These are phyloP conservation scores for Volucella bombylans DNA, from an alignment of 2,888 invertebrate species.

Conservation along the genomic window DNA sequence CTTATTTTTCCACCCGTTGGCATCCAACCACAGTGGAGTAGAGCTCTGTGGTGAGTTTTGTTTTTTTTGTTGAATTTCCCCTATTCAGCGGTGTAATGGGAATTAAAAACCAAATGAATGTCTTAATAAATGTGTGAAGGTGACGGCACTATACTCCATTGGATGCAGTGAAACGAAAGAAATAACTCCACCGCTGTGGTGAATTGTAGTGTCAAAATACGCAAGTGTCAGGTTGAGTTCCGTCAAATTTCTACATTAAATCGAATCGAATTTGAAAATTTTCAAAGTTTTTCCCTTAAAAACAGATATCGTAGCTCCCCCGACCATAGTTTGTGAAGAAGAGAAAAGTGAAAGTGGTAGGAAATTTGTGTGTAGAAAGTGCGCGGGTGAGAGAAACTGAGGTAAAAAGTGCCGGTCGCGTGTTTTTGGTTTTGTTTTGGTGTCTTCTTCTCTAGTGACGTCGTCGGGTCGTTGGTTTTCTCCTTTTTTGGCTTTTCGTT, in stretches of 20 bases:
- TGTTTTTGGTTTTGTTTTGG: conserved; percentile 56
- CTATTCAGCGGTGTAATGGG: conserved; percentile 9
- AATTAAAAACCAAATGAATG: conserved; percentile 33
- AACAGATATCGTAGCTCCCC: neutral
- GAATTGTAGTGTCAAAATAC: too few species aligned
- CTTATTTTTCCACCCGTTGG: conserved; percentile 9
- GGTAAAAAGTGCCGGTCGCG: conserved; percentile 35
- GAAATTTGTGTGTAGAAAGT: neutral
- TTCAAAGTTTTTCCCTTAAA: neutral
- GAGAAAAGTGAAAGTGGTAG: neutral
- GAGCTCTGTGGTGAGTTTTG: conserved; percentile 40
- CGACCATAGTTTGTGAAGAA: neutral
- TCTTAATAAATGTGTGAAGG: neutral
- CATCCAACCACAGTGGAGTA: conserved; percentile 2
- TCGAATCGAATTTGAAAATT: neutral
- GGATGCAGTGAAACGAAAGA: too few species aligned
- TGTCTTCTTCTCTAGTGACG: neutral
- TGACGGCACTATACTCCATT: conserved; percentile 16
- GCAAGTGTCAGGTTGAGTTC: too few species aligned
- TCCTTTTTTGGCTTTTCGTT: conserved; percentile 7
- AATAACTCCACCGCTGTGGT: too few species aligned
- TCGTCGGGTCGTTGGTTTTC: conserved; percentile 40
- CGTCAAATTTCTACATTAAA: too few species aligned
- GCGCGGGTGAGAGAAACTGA: conserved; percentile 6
- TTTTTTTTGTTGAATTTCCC: neutral